A percentile compares a stretch with the other conserved stretches of the same genome.
These are phyloP conservation scores for Vidua chalybeata DNA, from an alignment of 2,113 vertebrate species.

Conservation along the genomic window DNA sequence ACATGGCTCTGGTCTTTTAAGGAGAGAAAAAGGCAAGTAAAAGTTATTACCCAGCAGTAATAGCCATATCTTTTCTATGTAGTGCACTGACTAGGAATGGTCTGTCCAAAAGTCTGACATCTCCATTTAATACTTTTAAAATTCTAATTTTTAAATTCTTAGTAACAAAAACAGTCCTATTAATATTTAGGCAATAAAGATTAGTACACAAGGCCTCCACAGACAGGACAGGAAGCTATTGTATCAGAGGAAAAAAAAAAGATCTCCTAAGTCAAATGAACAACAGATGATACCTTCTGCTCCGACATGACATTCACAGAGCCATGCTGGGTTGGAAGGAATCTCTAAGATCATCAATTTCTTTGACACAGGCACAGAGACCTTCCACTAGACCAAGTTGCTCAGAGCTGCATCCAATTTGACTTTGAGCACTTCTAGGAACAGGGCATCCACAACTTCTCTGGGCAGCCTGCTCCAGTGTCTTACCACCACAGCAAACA, in stretches of 20 bases:
- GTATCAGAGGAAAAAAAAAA: neutral
- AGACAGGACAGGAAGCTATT: neutral
- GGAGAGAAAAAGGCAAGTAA: neutral
- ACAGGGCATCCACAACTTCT: neutral
- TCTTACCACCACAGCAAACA: neutral
- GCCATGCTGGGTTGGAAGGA: neutral
- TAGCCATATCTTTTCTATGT: neutral
- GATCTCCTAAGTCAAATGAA: neutral
- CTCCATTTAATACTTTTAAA: neutral
- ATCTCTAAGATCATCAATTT: neutral
- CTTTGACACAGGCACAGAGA: neutral
- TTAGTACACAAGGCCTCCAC: neutral
- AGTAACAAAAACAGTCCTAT: neutral
- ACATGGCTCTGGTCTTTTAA: neutral
- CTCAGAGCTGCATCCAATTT: neutral
- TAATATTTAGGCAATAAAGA: neutral
- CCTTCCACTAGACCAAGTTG: neutral
- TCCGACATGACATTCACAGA: neutral
- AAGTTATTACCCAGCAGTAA: neutral
- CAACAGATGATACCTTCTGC: neutral
- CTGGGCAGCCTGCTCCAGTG: neutral
- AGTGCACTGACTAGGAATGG: neutral
- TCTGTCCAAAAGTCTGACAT: neutral
- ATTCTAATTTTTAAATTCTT: neutral
- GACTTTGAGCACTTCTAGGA: no score